Conservation (phyloP, 2,888 invertebrate genomes). For the Dascillus cervinus region DNA sequence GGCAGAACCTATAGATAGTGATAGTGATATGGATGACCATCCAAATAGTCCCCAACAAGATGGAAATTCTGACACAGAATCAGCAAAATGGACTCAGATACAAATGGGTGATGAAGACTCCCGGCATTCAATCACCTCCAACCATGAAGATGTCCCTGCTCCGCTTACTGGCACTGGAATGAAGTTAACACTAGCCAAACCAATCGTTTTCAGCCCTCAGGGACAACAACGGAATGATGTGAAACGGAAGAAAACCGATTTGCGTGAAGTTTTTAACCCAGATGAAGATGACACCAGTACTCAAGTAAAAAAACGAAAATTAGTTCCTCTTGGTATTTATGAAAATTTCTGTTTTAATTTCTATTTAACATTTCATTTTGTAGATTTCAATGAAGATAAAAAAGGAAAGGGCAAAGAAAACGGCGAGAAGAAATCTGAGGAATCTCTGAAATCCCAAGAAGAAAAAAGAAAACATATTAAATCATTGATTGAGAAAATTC, state of each 20-base stretch:
- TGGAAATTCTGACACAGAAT: constrained; percentile 31
- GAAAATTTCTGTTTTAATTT: background rate
- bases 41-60: constrained; percentile 35
- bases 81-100: constrained; percentile 41
- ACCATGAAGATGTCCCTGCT: constrained; percentile 32
- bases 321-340: constrained; percentile 62
- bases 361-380: constrained; percentile 14
- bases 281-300: constrained; percentile 63
- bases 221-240: constrained; percentile 36
- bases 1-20: constrained; percentile 69
- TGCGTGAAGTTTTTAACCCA: constrained; percentile 79
- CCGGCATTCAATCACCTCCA: constrained; percentile 41
- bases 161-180: constrained; percentile 35
- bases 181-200: constrained; percentile 41
- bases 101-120: constrained; percentile 44
- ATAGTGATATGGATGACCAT: constrained; percentile 46
- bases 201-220: constrained; percentile 40
- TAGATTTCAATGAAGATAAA: constrained; percentile 57
- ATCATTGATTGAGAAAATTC: constrained; percentile 95
- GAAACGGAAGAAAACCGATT: constrained; percentile 66
- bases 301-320: constrained; percentile 63
- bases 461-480: constrained; percentile 96
- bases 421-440: constrained; percentile 45
- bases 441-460: constrained; percentile 67
- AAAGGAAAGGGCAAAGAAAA: constrained; percentile 44